These are phyloP conservation scores for Oreortyx pictus DNA, from an alignment of 2,797 vertebrate species.

Conservation along the genomic window DNA sequence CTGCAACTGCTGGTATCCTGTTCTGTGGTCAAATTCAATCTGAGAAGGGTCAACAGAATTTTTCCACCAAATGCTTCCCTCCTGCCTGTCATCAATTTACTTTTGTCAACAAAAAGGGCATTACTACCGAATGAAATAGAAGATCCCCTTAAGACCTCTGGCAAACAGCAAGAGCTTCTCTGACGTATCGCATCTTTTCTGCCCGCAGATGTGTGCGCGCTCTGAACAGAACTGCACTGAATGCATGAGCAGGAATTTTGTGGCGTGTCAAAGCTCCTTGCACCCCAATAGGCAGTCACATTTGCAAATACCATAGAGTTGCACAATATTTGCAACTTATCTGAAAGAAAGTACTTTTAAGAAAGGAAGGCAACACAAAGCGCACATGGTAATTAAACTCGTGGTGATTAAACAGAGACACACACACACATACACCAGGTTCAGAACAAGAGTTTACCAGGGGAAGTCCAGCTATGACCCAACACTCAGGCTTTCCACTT, in stretches of 20 bases:
- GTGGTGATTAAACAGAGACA: not conserved
- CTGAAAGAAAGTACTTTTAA: not conserved
- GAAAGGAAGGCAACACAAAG: not conserved
- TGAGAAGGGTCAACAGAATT: constrained; percentile 93
- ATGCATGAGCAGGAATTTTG: not conserved
- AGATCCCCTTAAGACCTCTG: constrained; percentile 81
- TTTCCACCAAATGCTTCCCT: constrained; percentile 85
- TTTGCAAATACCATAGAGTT: not conserved
- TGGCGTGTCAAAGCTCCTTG: not conserved
- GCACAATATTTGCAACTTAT: not conserved
- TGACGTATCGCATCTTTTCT: constrained; percentile 10
- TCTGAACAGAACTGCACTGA: not conserved
- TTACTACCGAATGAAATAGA: constrained; percentile 83
- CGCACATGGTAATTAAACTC: not conserved
- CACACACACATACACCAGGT: not conserved
- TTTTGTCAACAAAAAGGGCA: constrained; percentile 94
- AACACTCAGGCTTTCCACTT: not conserved
- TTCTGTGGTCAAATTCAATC: constrained; percentile 94
- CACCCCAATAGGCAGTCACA: not conserved
- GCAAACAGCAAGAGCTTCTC: constrained; percentile 74
- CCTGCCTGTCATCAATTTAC: constrained; percentile 90
- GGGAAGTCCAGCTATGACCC: not conserved
- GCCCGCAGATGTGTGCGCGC: not conserved
- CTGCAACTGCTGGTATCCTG: constrained; percentile 88
- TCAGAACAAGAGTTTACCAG: not conserved